Evolutionary conservation across 2,113 vertebrate species (phyloP).

Genomic region (Paramisgurnus dabryanus): DNA sequence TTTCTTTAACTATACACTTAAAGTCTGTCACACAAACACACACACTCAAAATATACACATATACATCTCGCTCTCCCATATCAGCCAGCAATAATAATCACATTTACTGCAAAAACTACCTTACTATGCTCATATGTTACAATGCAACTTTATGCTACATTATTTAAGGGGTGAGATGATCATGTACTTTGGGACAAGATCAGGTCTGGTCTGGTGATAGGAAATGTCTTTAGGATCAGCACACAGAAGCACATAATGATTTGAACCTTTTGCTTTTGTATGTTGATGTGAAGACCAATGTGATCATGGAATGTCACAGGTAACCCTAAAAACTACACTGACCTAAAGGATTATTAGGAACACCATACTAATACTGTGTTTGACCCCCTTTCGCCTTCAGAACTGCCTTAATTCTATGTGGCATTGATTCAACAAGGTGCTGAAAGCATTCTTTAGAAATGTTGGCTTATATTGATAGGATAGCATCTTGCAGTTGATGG

Average conservation of each 20-base stretch:
- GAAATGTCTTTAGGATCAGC: neutral
- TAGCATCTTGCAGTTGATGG: too few relatives aligned
- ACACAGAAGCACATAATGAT: neutral
- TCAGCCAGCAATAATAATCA: conserved; percentile 58
- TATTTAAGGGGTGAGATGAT: conserved; percentile 1
- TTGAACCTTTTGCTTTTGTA: neutral
- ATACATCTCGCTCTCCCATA: conserved; percentile 50
- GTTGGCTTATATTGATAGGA: too few relatives aligned
- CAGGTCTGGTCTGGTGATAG: neutral
- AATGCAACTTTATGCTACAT: conserved; percentile 62
- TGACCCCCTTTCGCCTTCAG: too few relatives aligned
- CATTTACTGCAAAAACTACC: conserved; percentile 36
- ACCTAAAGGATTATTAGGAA: too few relatives aligned
- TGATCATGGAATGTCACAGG: neutral
- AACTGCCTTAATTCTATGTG: too few relatives aligned
- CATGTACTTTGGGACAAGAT: neutral
- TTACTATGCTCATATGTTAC: conserved; percentile 58
- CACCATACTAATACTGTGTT: too few relatives aligned
- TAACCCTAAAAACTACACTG: neutral
- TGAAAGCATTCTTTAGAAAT: too few relatives aligned
- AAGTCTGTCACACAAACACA: conserved; percentile 46
- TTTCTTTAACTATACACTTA: conserved; percentile 29
- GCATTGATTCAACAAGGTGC: too few relatives aligned
- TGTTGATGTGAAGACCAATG: neutral
- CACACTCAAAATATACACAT: conserved; percentile 52